Conservation (phyloP, 1,140 invertebrate species). For the Ceratoteleas bidentatus region DNA sequence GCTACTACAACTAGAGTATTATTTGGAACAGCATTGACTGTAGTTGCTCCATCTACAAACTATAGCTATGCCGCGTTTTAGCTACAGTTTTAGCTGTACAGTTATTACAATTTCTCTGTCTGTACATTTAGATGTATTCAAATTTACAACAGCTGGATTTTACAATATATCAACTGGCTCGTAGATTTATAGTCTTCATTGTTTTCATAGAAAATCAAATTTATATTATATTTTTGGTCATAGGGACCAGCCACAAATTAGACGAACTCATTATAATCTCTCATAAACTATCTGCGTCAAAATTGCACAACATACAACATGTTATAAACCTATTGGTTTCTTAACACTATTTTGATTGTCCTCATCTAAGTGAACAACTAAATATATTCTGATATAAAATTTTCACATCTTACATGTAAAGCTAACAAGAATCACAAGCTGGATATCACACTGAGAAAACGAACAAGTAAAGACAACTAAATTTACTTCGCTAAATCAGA, state of each 20-base stretch:
- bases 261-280: constrained; percentile 58
- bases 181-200: neutral
- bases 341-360: constrained; percentile 37
- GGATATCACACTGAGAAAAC: constrained; percentile 8
- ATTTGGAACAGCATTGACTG: too few species aligned
- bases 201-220: neutral
- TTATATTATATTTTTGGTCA: neutral
- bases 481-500: too few species aligned
- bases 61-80: too few species aligned
- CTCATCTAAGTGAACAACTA: constrained; percentile 22
- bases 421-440: constrained; percentile 46
- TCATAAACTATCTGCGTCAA: constrained; percentile 31
- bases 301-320: constrained; percentile 45
- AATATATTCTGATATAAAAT: constrained; percentile 32
- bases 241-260: constrained; percentile 7
- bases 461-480: too few species aligned
- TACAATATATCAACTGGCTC: neutral
- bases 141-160: too few species aligned
- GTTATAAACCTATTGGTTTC: constrained; percentile 7
- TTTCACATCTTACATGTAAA: constrained; percentile 27
- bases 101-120: too few species aligned
- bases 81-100: too few species aligned
- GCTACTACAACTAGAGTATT: too few species aligned
- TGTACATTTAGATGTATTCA: too few species aligned
- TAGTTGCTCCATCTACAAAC: too few species aligned